Percentiles rank a stretch among this genome's conserved stretches.
Evolutionary conservation across 2,113 vertebrate species (phyloP).

Genomic region (Mustela lutreola): DNA sequence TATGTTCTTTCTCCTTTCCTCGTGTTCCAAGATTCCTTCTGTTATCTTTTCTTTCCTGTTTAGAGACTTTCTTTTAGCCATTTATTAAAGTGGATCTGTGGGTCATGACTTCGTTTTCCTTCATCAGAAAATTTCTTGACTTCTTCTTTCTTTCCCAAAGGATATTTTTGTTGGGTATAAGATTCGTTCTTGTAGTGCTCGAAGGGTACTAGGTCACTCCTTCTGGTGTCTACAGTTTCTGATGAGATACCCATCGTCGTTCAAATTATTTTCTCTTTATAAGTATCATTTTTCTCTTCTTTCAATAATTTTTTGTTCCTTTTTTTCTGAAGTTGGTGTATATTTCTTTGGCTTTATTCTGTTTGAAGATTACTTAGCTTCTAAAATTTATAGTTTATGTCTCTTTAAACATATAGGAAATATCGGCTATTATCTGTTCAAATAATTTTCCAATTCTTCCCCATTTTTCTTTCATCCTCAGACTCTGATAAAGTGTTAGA

Average conservation of each 20-base stretch:
- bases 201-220: neutral
- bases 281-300: neutral
- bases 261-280: neutral
- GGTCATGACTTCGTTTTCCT: neutral
- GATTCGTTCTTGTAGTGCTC: neutral
- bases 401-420: neutral
- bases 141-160: neutral
- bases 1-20: neutral
- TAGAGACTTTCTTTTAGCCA: neutral
- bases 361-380: neutral
- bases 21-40: neutral
- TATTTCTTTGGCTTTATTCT: neutral
- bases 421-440: neutral
- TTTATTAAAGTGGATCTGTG: neutral
- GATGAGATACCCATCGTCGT: neutral
- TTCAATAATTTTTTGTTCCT: neutral
- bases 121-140: neutral
- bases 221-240: neutral
- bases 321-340: neutral
- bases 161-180: neutral
- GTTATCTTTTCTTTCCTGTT: neutral
- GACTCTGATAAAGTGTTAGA: neutral
- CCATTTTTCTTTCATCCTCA: neutral
- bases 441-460: neutral
- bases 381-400: neutral